Evolutionary conservation across 2,888 invertebrate genomes (phyloP).

Genomic region (Proisotoma minuta): DNA sequence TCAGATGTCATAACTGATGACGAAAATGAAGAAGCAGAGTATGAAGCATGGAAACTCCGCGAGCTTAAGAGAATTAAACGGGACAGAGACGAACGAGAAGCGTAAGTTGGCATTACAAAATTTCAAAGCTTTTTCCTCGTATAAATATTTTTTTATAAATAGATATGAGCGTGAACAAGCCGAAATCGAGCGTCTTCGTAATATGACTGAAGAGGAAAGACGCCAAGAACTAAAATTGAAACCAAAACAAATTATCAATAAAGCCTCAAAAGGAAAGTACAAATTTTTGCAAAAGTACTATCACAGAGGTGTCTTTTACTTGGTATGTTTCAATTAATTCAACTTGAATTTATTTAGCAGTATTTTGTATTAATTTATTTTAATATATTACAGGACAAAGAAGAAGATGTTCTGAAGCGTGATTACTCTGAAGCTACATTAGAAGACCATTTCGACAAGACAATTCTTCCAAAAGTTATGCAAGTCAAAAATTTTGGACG

Average conservation of each 20-base stretch:
- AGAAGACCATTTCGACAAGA: conserved; percentile 99
- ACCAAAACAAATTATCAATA: conserved; percentile 89
- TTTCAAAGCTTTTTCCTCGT: not conserved
- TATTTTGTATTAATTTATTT: not conserved
- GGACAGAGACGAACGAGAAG: conserved; percentile 90
- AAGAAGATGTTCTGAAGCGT: conserved; percentile 82
- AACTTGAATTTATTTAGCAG: not conserved
- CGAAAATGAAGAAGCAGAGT: conserved; percentile 87
- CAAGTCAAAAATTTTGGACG: conserved; percentile 99
- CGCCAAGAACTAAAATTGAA: conserved; percentile 80
- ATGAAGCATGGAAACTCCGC: conserved; percentile 95
- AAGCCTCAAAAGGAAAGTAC: conserved; percentile 94
- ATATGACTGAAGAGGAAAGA: conserved; percentile 94
- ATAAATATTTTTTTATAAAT: not conserved
- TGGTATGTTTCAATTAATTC: conserved; percentile 55
- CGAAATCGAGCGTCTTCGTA: conserved; percentile 83
- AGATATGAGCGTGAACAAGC: conserved; percentile 73
- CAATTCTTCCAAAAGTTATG: conserved; percentile 98
- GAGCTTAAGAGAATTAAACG: conserved; percentile 94
- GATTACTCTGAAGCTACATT: conserved; percentile 93
- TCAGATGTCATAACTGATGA: conserved; percentile 88
- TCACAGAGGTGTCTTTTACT: conserved; percentile 97
- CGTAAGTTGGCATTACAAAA: conserved; percentile 58
- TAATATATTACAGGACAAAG: conserved; percentile 62
- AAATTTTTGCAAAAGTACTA: conserved; percentile 99